Percentiles rank a stretch among this genome's conserved stretches.
These are phyloP conservation scores for Lutraria rhynchaena DNA, from an alignment of 1,140 invertebrate species.

Conservation along the genomic window DNA sequence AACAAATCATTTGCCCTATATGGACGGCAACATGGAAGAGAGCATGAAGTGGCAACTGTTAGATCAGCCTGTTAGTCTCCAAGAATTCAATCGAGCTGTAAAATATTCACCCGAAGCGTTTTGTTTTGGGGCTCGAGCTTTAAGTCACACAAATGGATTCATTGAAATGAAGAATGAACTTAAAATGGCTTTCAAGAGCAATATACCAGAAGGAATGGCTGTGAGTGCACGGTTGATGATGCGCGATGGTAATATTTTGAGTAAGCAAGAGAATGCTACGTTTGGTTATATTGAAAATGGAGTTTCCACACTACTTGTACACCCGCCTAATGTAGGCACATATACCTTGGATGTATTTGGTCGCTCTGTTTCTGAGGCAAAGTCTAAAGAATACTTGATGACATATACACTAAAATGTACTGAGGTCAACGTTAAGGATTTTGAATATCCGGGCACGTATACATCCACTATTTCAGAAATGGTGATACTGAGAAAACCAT, in stretches of 20 bases:
- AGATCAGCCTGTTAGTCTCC: conserved; percentile 47
- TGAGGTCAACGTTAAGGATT: not conserved
- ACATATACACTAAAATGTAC: conserved; percentile 48
- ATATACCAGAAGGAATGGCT: not conserved
- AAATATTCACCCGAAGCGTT: conserved; percentile 34
- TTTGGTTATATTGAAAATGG: conserved; percentile 13
- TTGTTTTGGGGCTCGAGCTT: conserved; percentile 19
- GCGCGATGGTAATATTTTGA: conserved; percentile 18
- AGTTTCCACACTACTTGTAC: conserved; percentile 32
- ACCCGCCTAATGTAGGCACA: conserved; percentile 38
- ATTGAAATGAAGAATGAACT: conserved; percentile 52
- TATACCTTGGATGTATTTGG: conserved; percentile 55
- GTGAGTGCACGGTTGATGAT: conserved; percentile 17
- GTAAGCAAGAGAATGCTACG: conserved; percentile 17
- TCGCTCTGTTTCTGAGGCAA: conserved; percentile 10
- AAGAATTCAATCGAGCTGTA: conserved; percentile 41
- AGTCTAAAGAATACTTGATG: conserved; percentile 2
- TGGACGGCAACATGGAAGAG: conserved; percentile 61
- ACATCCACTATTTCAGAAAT: not conserved
- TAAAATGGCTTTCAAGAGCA: conserved; percentile 49
- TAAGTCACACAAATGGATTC: conserved; percentile 40
- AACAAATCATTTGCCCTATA: conserved; percentile 83
- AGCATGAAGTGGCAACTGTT: conserved; percentile 64
- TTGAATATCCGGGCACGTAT: conserved; percentile 10
- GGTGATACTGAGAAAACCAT: conserved; percentile 1